Percentiles rank a stretch among this genome's conserved stretches.
phyloP scores from a whole-genome alignment of 2,113 vertebrate species.

The Ellobius talpinus region DNA sequence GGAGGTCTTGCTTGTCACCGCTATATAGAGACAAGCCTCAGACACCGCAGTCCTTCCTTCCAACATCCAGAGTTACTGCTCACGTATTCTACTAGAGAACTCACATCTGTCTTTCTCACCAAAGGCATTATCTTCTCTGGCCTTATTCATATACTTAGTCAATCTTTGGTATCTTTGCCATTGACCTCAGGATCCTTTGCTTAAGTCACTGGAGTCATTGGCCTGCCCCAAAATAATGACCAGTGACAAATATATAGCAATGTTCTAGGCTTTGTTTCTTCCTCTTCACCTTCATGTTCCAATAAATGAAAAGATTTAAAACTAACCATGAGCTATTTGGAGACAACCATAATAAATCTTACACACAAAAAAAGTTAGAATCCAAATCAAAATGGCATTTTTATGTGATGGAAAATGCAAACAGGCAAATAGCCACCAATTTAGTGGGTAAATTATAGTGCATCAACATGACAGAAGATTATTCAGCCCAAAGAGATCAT shows the following conservation, averaged over 20 bases:
- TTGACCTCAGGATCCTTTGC: background rate
- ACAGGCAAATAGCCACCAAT: conserved; percentile 21
- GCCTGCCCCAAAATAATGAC: background rate
- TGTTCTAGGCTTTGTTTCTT: conserved; percentile 10
- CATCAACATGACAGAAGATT: conserved; percentile 42
- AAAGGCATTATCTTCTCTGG: background rate
- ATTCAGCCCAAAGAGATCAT: conserved; percentile 41
- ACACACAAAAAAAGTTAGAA: background rate
- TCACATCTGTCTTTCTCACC: background rate
- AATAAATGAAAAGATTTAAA: conserved; percentile 33
- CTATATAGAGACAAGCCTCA: background rate
- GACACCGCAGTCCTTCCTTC: background rate
- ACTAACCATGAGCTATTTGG: conserved; percentile 32
- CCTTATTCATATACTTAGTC: background rate
- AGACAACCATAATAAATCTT: conserved; percentile 17
- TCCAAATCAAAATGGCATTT: conserved; percentile 58
- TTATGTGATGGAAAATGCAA: conserved; percentile 42
- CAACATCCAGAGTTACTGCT: background rate
- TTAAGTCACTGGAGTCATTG: background rate
- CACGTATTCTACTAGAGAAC: background rate
- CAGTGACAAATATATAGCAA: conserved; percentile 33
- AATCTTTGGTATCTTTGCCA: background rate
- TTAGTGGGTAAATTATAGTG: conserved; percentile 27
- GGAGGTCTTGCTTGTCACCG: conserved; percentile 1
- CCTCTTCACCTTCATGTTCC: background rate